Conservation (phyloP, 2,888 invertebrate genomes). For the Muschampia plurimacula region DNA sequence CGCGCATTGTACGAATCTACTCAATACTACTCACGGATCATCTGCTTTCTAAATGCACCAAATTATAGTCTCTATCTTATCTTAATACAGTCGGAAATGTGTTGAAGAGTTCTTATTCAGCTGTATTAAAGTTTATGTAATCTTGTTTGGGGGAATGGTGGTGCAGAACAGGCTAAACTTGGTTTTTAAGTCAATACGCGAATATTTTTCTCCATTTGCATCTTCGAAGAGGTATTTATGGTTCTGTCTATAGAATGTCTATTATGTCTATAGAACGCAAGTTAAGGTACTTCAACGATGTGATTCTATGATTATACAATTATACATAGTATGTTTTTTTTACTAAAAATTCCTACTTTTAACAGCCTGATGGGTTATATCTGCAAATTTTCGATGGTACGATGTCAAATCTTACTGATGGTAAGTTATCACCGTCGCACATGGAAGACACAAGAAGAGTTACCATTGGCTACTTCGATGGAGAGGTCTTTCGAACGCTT, state of each 20-base stretch:
- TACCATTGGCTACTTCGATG: no score
- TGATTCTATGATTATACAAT: no score
- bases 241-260: not conserved
- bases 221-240: not conserved
- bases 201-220: not conserved
- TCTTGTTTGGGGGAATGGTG: not conserved
- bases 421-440: no score
- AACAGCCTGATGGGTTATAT: no score
- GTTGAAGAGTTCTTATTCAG: not conserved
- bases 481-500: no score
- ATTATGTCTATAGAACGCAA: not conserved
- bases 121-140: not conserved
- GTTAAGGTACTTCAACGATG: no score
- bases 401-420: no score
- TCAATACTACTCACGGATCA: conserved; percentile 16
- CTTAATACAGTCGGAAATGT: conserved; percentile 21
- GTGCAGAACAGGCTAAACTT: not conserved
- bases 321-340: not conserved
- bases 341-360: no score
- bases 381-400: no score
- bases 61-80: conserved; percentile 17
- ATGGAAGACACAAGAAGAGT: no score
- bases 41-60: conserved; percentile 12
- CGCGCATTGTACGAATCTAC: conserved; percentile 19
- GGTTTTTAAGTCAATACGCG: not conserved